Base-by-base conservation (phyloP, 2,888 invertebrate species). In the Eledona agricola region DNA sequence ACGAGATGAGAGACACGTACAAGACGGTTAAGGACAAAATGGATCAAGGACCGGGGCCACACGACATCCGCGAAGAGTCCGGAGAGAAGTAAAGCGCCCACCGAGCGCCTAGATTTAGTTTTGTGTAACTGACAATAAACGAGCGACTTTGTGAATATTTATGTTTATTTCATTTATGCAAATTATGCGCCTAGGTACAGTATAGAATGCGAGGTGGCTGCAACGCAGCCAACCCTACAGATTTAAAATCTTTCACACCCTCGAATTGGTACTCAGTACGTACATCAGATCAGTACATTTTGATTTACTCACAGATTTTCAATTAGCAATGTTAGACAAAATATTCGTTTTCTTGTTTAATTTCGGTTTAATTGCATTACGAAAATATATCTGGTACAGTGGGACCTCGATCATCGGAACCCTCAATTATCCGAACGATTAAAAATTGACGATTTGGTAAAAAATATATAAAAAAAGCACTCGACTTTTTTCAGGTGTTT, bases 1-100 rank as follows among this genome's bases (percentile, higher is more conserved):
- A 88, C 59, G 83, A 87, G 63, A 83, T 89, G 40, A 84, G 86
- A 63, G 81, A 80, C 13, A 86, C 84, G 49, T 85, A 88, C 62
- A 80, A 81, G 51, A 78, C 80, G 12, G 85, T 87, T 7, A 83
- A 88, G 59, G 77, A 79, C 16, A 80, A 79, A 64, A 73, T 79
- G 2, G 71, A 75, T 47, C 74, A 74, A 13, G 83, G 84, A 7
- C 83, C 85, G 0, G 85, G 84, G 1, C 83, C 86, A 4, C 84
- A 86, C 66, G 78, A 77, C 28, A 83, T 85, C 47, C n/a, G n/a
- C n/a, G 71, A 73, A 1, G 66, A 62, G 19, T 16, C 37, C 2
- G 7, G n/a, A n/a, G n/a, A n/a, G n/a, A n/a, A n/a, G n/a, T n/a
- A n/a, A n/a, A n/a, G n/a, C n/a, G n/a, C n/a, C 4, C 13, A 13